A percentile compares a stretch with the other conserved stretches of the same genome.
Conservation (phyloP, 2,888 invertebrate genomes). For the Lumbricus terrestris region DNA sequence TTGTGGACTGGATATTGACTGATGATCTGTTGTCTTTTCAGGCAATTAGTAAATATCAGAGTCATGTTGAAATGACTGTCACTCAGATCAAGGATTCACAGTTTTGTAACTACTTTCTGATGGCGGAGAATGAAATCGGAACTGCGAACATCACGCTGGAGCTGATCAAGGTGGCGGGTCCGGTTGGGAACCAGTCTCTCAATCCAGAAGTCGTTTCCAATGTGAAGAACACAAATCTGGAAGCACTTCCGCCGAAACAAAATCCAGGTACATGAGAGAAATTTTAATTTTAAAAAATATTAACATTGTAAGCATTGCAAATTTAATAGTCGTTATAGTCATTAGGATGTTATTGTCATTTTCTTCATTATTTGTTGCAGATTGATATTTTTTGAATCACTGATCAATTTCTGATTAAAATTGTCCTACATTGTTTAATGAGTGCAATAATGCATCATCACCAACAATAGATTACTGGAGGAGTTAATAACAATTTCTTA, state of each 20-base stretch:
- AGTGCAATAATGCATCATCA: background rate
- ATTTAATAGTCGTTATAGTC: background rate
- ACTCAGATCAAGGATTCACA: background rate
- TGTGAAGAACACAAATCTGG: background rate
- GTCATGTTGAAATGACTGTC: conserved; percentile 13
- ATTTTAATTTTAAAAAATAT: background rate
- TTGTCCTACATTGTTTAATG: background rate
- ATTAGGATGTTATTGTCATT: background rate
- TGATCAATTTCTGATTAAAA: background rate
- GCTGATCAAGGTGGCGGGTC: background rate
- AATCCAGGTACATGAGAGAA: background rate
- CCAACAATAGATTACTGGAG: background rate
- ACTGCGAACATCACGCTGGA: background rate
- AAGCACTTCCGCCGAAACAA: background rate
- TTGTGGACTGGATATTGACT: background rate
- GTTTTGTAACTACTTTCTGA: background rate
- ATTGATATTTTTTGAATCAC: background rate
- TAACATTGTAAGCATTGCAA: background rate
- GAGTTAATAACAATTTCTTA: background rate
- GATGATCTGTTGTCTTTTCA: background rate
- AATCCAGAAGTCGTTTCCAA: background rate
- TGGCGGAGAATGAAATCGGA: conserved; percentile 15
- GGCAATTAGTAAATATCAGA: background rate
- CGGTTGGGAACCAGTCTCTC: background rate
- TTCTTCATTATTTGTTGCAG: background rate